A percentile compares a stretch with the other conserved stretches of the same genome.
phyloP scores from a whole-genome alignment of 2,888 invertebrate species.

The Portevinia maculata region DNA sequence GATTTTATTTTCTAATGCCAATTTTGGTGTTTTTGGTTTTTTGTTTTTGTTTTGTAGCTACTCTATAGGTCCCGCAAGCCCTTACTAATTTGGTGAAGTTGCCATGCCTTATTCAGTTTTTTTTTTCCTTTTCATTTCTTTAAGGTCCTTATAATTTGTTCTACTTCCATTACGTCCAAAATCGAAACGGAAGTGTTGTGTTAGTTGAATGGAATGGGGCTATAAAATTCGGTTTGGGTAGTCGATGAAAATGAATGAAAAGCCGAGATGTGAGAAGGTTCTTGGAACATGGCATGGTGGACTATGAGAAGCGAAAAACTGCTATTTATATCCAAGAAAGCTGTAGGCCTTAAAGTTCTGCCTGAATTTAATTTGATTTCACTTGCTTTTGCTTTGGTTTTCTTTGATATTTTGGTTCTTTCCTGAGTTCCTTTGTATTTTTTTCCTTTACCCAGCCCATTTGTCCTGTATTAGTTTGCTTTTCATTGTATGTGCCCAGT shows the following conservation, averaged over 20 bases:
- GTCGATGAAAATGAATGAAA: conserved; percentile 36
- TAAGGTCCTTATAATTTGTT: conserved; percentile 47
- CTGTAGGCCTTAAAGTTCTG: conserved; percentile 47
- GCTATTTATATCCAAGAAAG: conserved; percentile 28
- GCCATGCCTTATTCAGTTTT: conserved; percentile 5
- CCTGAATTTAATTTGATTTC: conserved; percentile 51
- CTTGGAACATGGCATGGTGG: not conserved
- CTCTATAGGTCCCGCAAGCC: conserved; percentile 8
- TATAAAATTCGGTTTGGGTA: conserved; percentile 36
- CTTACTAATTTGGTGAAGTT: conserved; percentile 32
- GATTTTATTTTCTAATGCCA: conserved; percentile 24
- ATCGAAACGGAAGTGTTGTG: conserved; percentile 37
- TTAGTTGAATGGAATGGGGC: conserved; percentile 48
- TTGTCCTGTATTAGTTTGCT: conserved; percentile 17
- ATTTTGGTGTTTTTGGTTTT: conserved; percentile 5
- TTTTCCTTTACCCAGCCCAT: not conserved
- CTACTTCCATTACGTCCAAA: conserved; percentile 21
- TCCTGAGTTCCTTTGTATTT: not conserved
- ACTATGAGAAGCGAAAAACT: conserved; percentile 6
- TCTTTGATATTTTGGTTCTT: conserved; percentile 8
- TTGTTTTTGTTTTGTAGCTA: not conserved
- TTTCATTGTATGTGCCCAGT: conserved; percentile 1
- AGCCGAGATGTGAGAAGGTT: not conserved
- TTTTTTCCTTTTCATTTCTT: not conserved
- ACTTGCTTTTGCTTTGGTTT: conserved; percentile 33